Base-by-base conservation (phyloP, 2,888 invertebrate genomes). In the Choristoneura rosaceana region DNA sequence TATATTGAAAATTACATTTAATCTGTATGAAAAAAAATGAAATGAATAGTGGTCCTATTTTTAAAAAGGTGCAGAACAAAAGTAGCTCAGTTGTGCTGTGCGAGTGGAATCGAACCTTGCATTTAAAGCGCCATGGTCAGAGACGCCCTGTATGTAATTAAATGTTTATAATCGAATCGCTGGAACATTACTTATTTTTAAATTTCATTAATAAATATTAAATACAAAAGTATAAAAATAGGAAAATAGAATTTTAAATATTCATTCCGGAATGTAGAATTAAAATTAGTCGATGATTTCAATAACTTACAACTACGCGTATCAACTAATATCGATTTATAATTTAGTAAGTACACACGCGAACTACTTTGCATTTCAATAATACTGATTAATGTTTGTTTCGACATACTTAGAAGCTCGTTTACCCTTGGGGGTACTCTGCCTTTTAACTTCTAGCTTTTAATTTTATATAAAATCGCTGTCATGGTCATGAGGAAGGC, bases 331-430 rank as follows among this genome's bases (percentile, higher is more conserved):
- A 70, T 74, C 74, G 65, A 58, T 70, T 62, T 58, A 64, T 61
- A 69, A 73, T 73, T 73, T 73, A 73, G 71, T 74, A 77, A 76
- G 77, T 78, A 79, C 76, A 73, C 34, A 61, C 65, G 74, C 58
- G 70, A 74, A 75, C 71, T 61, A 47, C 41, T 64, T 68, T 47
- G 63, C 68, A 55, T 69, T 74, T 73, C 70, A 69, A 77, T 83
- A 84, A 84, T 83, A 84, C 84, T 84, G 83, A 81, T 79, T 79
- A 65, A 65, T 69, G 76, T 76, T 74, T 77, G 76, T 76, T 74
- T 77, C 76, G 77, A 74, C 71, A 62, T 38, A 17, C 47, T 43
- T 15, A 41, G 41, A 55, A 50, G 33, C 8, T 1, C 9, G 3
- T 4, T 55, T 5, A 5, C 41, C 17, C 47, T 47, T 38, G 4